Evolutionary conservation across 2,113 vertebrate species (phyloP).

Genomic region (Lycaon pictus): DNA sequence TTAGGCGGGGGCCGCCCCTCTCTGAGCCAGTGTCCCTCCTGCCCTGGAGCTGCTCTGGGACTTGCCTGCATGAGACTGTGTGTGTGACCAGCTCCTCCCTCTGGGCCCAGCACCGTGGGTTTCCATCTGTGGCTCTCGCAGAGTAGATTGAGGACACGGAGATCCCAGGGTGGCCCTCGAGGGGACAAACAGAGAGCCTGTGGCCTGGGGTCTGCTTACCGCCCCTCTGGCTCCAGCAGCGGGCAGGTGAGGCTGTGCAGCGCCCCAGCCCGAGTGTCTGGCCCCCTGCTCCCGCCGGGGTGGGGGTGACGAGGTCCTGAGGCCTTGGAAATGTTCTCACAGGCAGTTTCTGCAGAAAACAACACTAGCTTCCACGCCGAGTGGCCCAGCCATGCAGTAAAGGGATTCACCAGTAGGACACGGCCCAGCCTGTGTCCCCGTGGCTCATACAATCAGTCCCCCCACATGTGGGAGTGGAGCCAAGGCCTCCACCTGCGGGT

Average conservation of each 20-base stretch:
- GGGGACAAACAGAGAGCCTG: background rate
- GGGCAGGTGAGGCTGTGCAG: background rate
- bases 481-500: background rate
- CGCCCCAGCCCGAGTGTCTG: rapidly evolving
- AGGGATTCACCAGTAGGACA: rapidly evolving
- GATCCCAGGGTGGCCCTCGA: background rate
- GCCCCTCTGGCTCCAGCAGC: rapidly evolving
- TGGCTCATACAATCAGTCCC: rapidly evolving
- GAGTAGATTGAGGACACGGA: too few species aligned
- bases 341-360: background rate
- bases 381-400: rapidly evolving
- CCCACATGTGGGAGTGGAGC: background rate
- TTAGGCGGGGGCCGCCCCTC: too few species aligned
- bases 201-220: rapidly evolving
- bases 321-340: rapidly evolving
- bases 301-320: background rate
- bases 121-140: rapidly evolving
- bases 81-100: background rate
- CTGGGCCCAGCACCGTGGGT: rapidly evolving
- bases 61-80: rapidly evolving
- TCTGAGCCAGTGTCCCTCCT: background rate
- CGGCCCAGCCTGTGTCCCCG: rapidly evolving
- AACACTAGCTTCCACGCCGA: rapidly evolving
- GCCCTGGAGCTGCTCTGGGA: background rate
- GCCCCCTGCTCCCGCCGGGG: rapidly evolving